Base-by-base conservation (phyloP, 2,797 vertebrate genomes). In the Cuniculus paca region DNA sequence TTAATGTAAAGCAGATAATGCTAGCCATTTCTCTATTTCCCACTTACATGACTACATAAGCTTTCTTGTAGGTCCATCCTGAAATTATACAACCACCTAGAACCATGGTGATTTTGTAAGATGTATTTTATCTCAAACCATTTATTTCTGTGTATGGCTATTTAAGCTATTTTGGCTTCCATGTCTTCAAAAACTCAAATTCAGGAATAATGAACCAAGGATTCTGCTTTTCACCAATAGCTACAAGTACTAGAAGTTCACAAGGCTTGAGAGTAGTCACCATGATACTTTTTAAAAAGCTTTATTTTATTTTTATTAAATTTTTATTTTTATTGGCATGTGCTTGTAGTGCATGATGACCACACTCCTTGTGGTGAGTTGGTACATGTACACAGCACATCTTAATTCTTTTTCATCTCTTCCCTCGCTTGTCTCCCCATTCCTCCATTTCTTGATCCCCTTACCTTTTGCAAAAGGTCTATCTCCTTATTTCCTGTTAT, bases 121-220 rank as follows among this genome's bases (percentile, higher is more conserved):
- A 4, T 48, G 20, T 36, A 31, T 70, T 70, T 81, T 48, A 36
- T 70, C 50, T 77, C 34, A 58, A 89, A 48, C 48, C 63, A 26
- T 9, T 28, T 77, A 34, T 56, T 78, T 72, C 63, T 77, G 5
- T 17, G 28, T 26, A 54, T 22, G n/a, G 20, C n/a, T 28, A 11
- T 39, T 39, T 42, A 63, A 83, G 45, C 34, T 52, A 52, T 19
- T 58, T 24, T 56, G 42, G 39, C 10, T 26, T 95, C 81, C 84
- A 52, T 54, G 52, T 54, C 39, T 89, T 34, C 72, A 93, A 54
- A 87, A 80, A 24, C 52, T 90, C 54, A 89, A 58, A 84, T 81
- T 68, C 31, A 34, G 26, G 39, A 19, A 75, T 22, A 22, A 87
- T 61, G 65, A 88, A 78, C 28, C 19, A 78, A 80, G 60, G 24